Conservation (phyloP, 2,113 vertebrate genomes). For the Turnix velox region DNA sequence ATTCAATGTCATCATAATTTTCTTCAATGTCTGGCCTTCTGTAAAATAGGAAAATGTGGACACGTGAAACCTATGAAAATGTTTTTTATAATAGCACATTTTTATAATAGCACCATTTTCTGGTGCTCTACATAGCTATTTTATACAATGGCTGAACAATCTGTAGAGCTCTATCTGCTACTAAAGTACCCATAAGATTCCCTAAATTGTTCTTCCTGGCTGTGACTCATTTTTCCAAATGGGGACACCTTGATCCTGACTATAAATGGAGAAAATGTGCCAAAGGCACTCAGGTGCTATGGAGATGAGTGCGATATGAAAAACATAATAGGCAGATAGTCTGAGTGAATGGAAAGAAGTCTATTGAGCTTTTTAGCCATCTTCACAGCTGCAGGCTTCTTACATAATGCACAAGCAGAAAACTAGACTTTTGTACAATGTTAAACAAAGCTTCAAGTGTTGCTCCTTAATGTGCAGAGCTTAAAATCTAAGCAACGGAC, state of each 20-base stretch:
- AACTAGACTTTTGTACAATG: not conserved
- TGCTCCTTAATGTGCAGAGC: not conserved
- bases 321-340: not conserved
- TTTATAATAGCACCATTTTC: not conserved
- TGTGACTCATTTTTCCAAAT: not conserved
- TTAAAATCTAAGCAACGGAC: not conserved
- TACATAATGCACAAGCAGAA: not conserved
- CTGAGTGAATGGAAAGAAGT: not conserved
- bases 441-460: not conserved
- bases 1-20: slow-evolving; percentile 79
- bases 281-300: not conserved
- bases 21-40: slow-evolving; percentile 75
- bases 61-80: not conserved
- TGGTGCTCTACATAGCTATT: not conserved
- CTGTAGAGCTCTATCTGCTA: not conserved
- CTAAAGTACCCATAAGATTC: not conserved
- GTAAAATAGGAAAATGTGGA: slow-evolving; percentile 40
- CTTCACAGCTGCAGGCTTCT: not conserved
- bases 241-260: not conserved
- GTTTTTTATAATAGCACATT: not conserved
- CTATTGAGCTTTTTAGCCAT: not conserved
- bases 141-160: not conserved
- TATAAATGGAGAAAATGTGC: not conserved
- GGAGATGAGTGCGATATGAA: not conserved
- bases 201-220: not conserved